Conservation (phyloP, 2,113 vertebrate species). For the Labrus mixtus region DNA sequence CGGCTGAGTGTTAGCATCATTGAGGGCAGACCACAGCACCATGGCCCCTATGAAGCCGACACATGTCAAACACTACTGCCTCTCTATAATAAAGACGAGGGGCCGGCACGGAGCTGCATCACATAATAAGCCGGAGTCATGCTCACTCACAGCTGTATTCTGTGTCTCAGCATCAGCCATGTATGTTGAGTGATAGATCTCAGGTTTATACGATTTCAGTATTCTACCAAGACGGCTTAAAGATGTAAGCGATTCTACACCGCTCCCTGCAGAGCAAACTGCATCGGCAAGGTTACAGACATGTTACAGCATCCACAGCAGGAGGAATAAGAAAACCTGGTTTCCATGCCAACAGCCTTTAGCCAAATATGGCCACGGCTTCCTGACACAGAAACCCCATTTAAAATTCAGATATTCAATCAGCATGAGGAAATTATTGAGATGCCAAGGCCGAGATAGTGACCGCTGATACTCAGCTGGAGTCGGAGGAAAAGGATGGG, state of each 20-base stretch:
- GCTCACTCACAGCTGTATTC: conserved; percentile 27
- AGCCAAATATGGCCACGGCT: conserved; percentile 52
- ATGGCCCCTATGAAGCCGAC: conserved; percentile 27
- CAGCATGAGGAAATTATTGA: conserved; percentile 73
- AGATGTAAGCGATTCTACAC: conserved; percentile 30
- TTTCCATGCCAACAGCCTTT: conserved; percentile 76
- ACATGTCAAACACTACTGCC: conserved; percentile 27
- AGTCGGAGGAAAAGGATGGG: background rate
- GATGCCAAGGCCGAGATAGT: conserved; percentile 69
- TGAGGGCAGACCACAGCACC: background rate
- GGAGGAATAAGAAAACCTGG: conserved; percentile 58
- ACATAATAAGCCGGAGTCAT: conserved; percentile 22
- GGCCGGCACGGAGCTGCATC: conserved; percentile 34
- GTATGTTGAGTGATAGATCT: background rate
- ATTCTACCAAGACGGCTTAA: conserved; percentile 7
- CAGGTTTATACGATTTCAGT: conserved; percentile 10
- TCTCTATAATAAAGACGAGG: conserved; percentile 27
- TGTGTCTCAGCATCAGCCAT: conserved; percentile 17
- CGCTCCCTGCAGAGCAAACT: conserved; percentile 34
- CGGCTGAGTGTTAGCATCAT: background rate
- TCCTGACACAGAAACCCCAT: conserved; percentile 82
- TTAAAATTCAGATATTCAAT: conserved; percentile 78
- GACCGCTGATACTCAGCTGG: conserved; percentile 38
- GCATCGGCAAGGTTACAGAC: conserved; percentile 60
- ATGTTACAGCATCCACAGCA: conserved; percentile 60